phyloP scores from a whole-genome alignment of 1,140 invertebrate species.

The Dolichoris vasculosae region DNA sequence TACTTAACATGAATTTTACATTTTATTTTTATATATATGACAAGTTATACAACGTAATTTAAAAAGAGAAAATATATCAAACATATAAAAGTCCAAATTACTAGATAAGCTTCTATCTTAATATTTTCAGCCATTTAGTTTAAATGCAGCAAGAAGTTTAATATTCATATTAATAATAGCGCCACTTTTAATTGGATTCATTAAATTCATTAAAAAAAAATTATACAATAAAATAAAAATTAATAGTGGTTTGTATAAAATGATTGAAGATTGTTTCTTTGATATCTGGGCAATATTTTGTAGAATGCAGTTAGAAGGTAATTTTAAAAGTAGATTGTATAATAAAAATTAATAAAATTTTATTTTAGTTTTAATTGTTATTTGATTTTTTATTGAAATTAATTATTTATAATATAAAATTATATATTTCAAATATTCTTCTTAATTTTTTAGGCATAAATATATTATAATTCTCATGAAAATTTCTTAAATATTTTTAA shows the following conservation, averaged over 20 bases:
- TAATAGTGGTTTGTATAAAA: neutral
- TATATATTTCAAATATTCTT: too few relatives aligned
- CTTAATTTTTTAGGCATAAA: too few relatives aligned
- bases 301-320: conserved; percentile 33
- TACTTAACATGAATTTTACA: too few relatives aligned
- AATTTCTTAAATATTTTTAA: too few relatives aligned
- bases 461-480: too few relatives aligned
- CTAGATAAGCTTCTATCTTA: neutral
- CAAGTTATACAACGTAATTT: too few relatives aligned
- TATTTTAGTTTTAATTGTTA: too few relatives aligned
- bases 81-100: too few relatives aligned
- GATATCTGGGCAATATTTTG: conserved; percentile 16
- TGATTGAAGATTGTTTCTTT: conserved; percentile 15
- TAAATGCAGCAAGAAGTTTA: neutral
- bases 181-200: neutral
- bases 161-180: neutral
- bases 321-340: neutral
- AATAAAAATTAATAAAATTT: neutral
- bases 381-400: too few relatives aligned
- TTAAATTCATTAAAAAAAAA: neutral
- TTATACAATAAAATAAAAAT: neutral
- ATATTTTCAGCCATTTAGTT: conserved; percentile 11
- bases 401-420: too few relatives aligned
- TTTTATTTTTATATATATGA: conserved; percentile 7
- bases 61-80: too few relatives aligned